These are phyloP conservation scores for Illadopsis cleaveri DNA, from an alignment of 2,113 vertebrate genomes.

Conservation along the genomic window DNA sequence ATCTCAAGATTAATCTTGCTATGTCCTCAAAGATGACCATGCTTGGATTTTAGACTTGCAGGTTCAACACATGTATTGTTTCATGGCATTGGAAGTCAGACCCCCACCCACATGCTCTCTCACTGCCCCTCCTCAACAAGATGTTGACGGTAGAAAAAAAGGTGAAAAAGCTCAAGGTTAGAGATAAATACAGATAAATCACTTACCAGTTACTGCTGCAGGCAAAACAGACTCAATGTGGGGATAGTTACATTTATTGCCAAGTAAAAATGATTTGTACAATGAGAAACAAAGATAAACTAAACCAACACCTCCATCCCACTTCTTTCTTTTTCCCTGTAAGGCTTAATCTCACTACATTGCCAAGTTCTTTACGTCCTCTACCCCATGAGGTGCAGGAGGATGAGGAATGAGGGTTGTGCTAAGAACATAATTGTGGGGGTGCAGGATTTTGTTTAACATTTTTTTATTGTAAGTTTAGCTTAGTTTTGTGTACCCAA, in stretches of 20 bases:
- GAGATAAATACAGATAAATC: background rate
- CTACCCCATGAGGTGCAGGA: background rate
- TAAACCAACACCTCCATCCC: background rate
- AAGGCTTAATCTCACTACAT: background rate
- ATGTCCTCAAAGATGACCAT: background rate
- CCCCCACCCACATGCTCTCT: fast-evolving
- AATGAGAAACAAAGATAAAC: background rate
- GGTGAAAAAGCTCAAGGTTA: background rate
- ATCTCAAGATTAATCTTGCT: background rate
- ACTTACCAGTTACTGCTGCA: fast-evolving
- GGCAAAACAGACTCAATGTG: background rate
- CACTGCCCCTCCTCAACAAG: background rate
- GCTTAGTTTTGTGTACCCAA: too few relatives aligned
- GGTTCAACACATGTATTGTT: background rate
- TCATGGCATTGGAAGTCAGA: background rate
- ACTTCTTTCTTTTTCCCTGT: background rate
- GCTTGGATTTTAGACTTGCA: background rate
- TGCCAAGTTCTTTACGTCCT: background rate
- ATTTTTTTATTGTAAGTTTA: too few relatives aligned
- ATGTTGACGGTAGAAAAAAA: background rate
- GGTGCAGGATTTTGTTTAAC: too few relatives aligned
- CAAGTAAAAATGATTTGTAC: background rate
- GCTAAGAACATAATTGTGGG: background rate
- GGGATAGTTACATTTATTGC: background rate
- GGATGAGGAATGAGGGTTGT: background rate